Conservation (phyloP, 1,140 invertebrate species). For the Brachionus plicatilis region DNA sequence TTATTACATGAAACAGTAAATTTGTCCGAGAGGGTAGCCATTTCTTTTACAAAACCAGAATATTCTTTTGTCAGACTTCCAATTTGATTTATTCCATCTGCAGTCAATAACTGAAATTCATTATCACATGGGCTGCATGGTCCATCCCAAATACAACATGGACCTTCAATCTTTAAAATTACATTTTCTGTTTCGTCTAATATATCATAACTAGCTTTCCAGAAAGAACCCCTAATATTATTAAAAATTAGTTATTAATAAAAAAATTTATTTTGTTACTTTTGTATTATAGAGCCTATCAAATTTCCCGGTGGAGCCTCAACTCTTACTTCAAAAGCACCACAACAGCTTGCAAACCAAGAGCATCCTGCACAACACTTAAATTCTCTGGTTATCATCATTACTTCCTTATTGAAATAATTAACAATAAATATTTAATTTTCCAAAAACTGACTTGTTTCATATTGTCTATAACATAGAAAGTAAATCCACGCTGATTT, state of each 20-base stretch:
- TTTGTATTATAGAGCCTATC: slow-evolving; percentile 40
- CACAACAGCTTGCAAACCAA: slow-evolving; percentile 38
- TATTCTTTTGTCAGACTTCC: slow-evolving; percentile 19
- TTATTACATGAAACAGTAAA: too few relatives aligned
- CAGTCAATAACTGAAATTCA: slow-evolving; percentile 12
- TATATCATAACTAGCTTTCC: slow-evolving; percentile 8
- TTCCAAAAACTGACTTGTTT: background rate
- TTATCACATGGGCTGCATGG: slow-evolving; percentile 30
- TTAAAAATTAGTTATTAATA: background rate
- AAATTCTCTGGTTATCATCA: slow-evolving; percentile 46
- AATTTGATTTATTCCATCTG: slow-evolving; percentile 10
- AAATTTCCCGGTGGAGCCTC: slow-evolving; percentile 41
- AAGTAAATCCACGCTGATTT: slow-evolving; percentile 66
- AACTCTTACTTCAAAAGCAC: slow-evolving; percentile 39
- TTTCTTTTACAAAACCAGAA: background rate
- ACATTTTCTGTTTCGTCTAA: background rate
- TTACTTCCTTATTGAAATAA: slow-evolving; percentile 46
- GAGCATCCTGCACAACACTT: slow-evolving; percentile 46
- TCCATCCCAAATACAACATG: slow-evolving; percentile 35
- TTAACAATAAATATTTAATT: background rate
- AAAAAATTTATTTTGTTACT: background rate
- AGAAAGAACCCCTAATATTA: background rate
- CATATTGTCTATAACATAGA: slow-evolving; percentile 22
- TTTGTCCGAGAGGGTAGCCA: too few relatives aligned
- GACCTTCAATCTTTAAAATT: slow-evolving; percentile 26